Conservation (phyloP, 2,888 invertebrate species). For the Metellina segmentata region DNA sequence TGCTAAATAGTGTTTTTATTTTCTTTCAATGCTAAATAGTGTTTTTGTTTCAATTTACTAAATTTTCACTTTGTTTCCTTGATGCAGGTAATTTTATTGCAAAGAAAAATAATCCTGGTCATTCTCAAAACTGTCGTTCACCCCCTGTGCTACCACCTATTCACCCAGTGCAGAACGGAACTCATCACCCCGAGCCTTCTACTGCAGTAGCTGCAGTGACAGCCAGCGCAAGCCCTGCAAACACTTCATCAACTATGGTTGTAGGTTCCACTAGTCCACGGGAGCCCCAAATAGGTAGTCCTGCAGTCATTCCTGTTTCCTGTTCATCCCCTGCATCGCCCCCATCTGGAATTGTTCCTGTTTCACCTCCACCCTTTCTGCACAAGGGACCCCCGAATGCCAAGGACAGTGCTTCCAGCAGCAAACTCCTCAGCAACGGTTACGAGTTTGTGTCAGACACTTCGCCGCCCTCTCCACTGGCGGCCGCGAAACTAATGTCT, state of each 20-base stretch:
- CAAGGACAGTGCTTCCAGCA: conserved; percentile 66
- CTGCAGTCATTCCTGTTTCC: conserved; percentile 66
- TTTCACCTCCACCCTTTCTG: conserved; percentile 58
- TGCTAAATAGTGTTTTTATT: too few species aligned
- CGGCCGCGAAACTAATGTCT: conserved; percentile 50
- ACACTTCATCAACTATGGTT: conserved; percentile 72
- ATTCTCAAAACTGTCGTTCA: conserved; percentile 72
- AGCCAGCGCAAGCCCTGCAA: conserved; percentile 71
- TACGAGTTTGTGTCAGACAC: conserved; percentile 73
- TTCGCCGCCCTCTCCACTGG: conserved; percentile 59
- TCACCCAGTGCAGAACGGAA: conserved; percentile 72
- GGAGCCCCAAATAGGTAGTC: conserved; percentile 74
- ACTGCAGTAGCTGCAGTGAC: conserved; percentile 75
- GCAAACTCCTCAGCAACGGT: conserved; percentile 72
- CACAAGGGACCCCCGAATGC: conserved; percentile 24
- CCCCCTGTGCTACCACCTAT: conserved; percentile 72
- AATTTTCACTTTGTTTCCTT: neutral
- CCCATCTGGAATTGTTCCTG: conserved; percentile 66
- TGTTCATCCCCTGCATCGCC: conserved; percentile 72
- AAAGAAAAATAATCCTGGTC: conserved; percentile 76
- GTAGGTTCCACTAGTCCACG: conserved; percentile 71
- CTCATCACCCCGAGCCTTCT: conserved; percentile 75
- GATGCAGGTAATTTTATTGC: conserved; percentile 69
- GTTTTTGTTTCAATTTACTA: neutral
- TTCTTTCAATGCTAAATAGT: neutral